Percentiles rank a stretch among this genome's conserved stretches.
Evolutionary conservation across 2,113 vertebrate genomes (phyloP).

Genomic region (Vimba vimba): DNA sequence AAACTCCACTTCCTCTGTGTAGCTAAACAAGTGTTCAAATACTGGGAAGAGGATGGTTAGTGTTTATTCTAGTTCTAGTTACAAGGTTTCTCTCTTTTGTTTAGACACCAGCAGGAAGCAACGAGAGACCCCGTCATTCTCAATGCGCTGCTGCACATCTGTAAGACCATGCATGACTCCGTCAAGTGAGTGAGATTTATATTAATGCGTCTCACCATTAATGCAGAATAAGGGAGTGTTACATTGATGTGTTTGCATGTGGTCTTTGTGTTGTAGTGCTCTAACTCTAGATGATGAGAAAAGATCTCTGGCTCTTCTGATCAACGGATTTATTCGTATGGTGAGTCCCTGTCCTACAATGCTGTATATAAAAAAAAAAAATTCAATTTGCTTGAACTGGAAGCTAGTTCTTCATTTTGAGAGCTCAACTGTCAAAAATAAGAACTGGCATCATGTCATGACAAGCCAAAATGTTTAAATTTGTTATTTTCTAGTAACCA

Average conservation of each 20-base stretch:
- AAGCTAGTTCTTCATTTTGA: neutral
- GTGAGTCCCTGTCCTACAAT: slow-evolving; percentile 70
- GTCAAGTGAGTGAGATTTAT: slow-evolving; percentile 86
- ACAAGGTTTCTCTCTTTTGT: neutral
- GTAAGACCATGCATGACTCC: slow-evolving; percentile 98
- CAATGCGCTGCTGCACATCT: slow-evolving; percentile 93
- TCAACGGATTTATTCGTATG: slow-evolving; percentile 96
- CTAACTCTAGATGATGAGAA: slow-evolving; percentile 96
- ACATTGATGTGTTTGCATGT: neutral
- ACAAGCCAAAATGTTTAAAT: neutral
- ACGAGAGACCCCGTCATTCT: slow-evolving; percentile 97
- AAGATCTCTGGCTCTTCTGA: slow-evolving; percentile 85
- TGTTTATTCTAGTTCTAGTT: neutral
- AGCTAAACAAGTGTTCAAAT: neutral
- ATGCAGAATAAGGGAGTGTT: neutral
- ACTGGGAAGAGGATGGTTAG: no score
- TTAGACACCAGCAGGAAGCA: slow-evolving; percentile 89
- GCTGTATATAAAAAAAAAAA: neutral
- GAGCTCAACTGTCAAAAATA: neutral
- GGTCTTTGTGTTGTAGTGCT: slow-evolving; percentile 75
- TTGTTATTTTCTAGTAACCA: neutral
- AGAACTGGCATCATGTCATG: neutral
- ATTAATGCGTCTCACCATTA: neutral
- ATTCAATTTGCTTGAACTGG: neutral
- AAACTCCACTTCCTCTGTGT: neutral